These are phyloP conservation scores for Diorhabda elongata DNA, from an alignment of 1,140 invertebrate species.

Conservation along the genomic window DNA sequence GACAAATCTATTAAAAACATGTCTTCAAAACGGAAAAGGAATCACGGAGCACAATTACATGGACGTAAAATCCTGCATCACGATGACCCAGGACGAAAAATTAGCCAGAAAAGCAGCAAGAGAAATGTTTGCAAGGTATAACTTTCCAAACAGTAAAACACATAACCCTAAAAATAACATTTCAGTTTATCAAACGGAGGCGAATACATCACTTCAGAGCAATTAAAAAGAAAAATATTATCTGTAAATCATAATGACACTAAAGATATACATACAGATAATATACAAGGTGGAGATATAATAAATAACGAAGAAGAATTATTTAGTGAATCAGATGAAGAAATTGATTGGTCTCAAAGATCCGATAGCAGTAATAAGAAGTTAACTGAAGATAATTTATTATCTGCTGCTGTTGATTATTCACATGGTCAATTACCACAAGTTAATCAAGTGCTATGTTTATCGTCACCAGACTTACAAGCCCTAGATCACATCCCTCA, in stretches of 20 bases:
- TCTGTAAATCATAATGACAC: constrained; percentile 56
- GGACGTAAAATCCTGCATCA: constrained; percentile 77
- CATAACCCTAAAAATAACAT: not conserved
- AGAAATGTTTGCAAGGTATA: constrained; percentile 74
- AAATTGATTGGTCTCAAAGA: constrained; percentile 42
- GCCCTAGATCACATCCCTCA: constrained; percentile 64
- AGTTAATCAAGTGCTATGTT: constrained; percentile 67
- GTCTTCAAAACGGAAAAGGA: constrained; percentile 70
- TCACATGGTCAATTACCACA: constrained; percentile 71
- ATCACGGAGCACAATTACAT: constrained; percentile 76
- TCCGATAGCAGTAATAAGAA: constrained; percentile 61
- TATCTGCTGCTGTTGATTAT: constrained; percentile 76
- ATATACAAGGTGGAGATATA: constrained; percentile 37
- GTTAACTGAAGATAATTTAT: constrained; percentile 72
- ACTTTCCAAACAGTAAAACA: not conserved
- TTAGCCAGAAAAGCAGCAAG: constrained; percentile 77
- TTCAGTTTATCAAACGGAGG: constrained; percentile 71
- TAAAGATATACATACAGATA: constrained; percentile 39
- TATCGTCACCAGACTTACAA: constrained; percentile 61
- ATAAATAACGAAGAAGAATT: constrained; percentile 34
- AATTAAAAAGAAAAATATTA: constrained; percentile 64
- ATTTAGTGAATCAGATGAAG: constrained; percentile 38
- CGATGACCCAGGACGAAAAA: constrained; percentile 79
- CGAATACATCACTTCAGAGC: constrained; percentile 79
- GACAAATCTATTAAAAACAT: constrained; percentile 72